phyloP scores from a whole-genome alignment of 1,140 invertebrate genomes.

The Mercenaria mercenaria region DNA sequence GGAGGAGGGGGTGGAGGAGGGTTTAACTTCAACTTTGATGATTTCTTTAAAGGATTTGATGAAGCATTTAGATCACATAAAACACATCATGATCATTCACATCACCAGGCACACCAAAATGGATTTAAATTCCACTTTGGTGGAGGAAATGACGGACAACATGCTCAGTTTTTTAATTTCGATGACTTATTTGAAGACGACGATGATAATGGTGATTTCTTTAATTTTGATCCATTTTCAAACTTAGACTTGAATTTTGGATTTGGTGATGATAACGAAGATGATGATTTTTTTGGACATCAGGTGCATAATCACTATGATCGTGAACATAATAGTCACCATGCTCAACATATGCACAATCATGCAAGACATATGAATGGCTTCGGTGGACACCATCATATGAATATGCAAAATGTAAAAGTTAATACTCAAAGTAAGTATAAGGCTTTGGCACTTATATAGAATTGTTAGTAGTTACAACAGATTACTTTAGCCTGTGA shows the following conservation, averaged over 20 bases:
- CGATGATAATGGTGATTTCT: constrained; percentile 69
- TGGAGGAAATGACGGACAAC: constrained; percentile 65
- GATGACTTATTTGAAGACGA: constrained; percentile 80
- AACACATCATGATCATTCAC: constrained; percentile 67
- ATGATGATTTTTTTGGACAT: constrained; percentile 66
- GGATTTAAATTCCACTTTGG: constrained; percentile 71
- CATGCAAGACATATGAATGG: constrained; percentile 53
- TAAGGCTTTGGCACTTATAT: background rate
- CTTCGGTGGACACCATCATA: background rate
- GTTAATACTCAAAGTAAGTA: constrained; percentile 47
- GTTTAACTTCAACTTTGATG: constrained; percentile 81
- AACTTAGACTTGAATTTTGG: constrained; percentile 58
- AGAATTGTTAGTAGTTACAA: background rate
- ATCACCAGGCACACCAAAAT: constrained; percentile 51
- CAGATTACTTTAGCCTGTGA: too few relatives aligned
- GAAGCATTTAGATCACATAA: constrained; percentile 76
- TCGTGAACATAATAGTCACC: constrained; percentile 62
- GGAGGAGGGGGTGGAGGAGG: constrained; percentile 57
- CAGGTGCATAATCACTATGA: constrained; percentile 68
- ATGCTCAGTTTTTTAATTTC: constrained; percentile 78
- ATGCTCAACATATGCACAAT: constrained; percentile 61
- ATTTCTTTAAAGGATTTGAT: constrained; percentile 83
- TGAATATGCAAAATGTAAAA: constrained; percentile 49
- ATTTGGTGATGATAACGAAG: constrained; percentile 58
- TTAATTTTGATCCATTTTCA: constrained; percentile 58